Evolutionary conservation across 1,140 invertebrate species (phyloP), one percentile per base, ranked within the genome.

Genomic region (Chrysoperla carnea): DNA sequence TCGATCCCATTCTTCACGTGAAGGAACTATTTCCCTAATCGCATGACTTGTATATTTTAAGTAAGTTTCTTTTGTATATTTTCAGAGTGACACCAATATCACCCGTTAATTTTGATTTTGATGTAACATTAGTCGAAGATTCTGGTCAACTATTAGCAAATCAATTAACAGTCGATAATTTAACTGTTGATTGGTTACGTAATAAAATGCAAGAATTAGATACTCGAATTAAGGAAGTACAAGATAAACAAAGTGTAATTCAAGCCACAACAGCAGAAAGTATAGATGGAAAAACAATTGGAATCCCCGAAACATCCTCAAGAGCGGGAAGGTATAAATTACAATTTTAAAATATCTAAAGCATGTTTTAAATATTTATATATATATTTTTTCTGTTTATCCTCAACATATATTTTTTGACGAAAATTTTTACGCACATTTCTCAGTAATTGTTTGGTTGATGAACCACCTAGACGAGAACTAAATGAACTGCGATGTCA

Each of bases 111-210:
- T 90, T 91, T 57, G 75, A 73, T 7, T 92, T 92, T 60, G 87
- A 91, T 58, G 75, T 81, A 43, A 78, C 75, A 51, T 66, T 92
- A 44, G 76, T 91, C 3, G 80, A 90, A 52, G 81, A 87, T 49
- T 81, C 81, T 29, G 82, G 82, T 11, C 84, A 81, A 58, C 67
- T 90, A 12, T 69, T 78, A 49, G 75, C 81, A 6, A 86, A 87
- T 61, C 77, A 82, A 53, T 56, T 95, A 36, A 85, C 86, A 0
- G 81, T 93, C 0, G 88, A 95, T 61, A 91, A 92, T 59, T 69
- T 90, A 9, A 94, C 89, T 0, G 76, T 89, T 31, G 85, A 89
- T 48, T 86, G 82, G 79, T 57, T 91, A 29, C 72, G 81, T 47
- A 77, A 73, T 43, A 80, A 84, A 47, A 57, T 88, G 29, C 68